Evolutionary conservation across 2,113 vertebrate genomes (phyloP).

Genomic region (Rhegmatorhina hoffmannsi): DNA sequence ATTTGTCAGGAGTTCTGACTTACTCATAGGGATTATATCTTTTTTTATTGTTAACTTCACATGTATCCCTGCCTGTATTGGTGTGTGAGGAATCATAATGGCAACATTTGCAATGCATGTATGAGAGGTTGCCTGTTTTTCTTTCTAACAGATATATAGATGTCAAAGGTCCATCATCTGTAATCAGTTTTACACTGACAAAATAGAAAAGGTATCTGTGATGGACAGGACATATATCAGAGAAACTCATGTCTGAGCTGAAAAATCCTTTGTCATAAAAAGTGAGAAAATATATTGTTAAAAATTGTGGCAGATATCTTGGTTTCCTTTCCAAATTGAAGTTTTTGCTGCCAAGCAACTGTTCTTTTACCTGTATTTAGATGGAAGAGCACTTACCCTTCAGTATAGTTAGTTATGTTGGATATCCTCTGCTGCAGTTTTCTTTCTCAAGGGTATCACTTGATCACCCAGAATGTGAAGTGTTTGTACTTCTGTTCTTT

Average conservation of each 20-base stretch:
- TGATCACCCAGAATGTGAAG: conserved; percentile 29
- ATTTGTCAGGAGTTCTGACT: background rate
- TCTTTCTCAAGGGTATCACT: conserved; percentile 53
- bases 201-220: background rate
- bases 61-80: background rate
- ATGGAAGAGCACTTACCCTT: conserved; percentile 28
- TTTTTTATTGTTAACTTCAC: background rate
- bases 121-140: background rate
- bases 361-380: conserved; percentile 18
- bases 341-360: conserved; percentile 11
- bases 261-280: conserved; percentile 27
- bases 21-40: background rate
- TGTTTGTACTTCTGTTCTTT: conserved; percentile 58
- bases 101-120: background rate
- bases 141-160: background rate
- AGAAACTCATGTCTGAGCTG: conserved; percentile 1
- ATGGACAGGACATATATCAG: conserved; percentile 27
- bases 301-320: background rate
- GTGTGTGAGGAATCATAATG: background rate
- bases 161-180: background rate
- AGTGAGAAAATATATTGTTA: background rate
- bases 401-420: background rate
- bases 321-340: background rate
- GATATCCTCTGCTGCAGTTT: conserved; percentile 6
- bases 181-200: conserved; percentile 1